Evolutionary conservation across 2,113 vertebrate genomes (phyloP).

Genomic region (Anolis sagrei): DNA sequence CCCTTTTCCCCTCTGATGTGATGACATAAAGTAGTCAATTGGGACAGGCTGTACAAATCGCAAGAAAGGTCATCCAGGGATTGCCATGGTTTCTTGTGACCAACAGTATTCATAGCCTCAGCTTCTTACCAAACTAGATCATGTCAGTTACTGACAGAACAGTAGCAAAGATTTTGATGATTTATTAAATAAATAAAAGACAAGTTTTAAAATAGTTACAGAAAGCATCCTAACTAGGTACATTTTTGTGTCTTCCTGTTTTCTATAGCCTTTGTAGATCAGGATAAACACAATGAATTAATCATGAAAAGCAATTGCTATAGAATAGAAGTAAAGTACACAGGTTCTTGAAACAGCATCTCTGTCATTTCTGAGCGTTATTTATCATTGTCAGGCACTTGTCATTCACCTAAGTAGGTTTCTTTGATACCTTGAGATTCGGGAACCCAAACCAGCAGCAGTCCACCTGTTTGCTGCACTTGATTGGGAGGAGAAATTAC

Average conservation of each 20-base stretch:
- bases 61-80: too few relatives aligned
- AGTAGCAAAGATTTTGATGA: slow-evolving; percentile 18
- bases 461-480: slow-evolving; percentile 67
- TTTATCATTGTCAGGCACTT: slow-evolving; percentile 64
- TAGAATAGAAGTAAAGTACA: slow-evolving; percentile 54
- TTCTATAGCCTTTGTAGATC: slow-evolving; percentile 63
- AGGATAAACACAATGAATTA: slow-evolving; percentile 69
- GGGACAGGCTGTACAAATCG: too few relatives aligned
- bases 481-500: slow-evolving; percentile 69
- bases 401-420: slow-evolving; percentile 65
- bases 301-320: slow-evolving; percentile 69
- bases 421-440: slow-evolving; percentile 73
- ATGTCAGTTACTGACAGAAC: slow-evolving; percentile 6
- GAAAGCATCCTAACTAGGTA: slow-evolving; percentile 40
- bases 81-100: too few relatives aligned
- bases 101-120: too few relatives aligned
- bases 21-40: background rate
- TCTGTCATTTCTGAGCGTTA: slow-evolving; percentile 68
- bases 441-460: slow-evolving; percentile 69
- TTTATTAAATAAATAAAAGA: slow-evolving; percentile 9
- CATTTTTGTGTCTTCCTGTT: slow-evolving; percentile 49
- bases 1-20: background rate
- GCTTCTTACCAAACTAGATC: background rate
- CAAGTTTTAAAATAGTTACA: slow-evolving; percentile 51
- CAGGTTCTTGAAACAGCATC: slow-evolving; percentile 62